A percentile compares a stretch with the other conserved stretches of the same genome.
phyloP scores from a whole-genome alignment of 2,113 vertebrate genomes.

The Pseudopipra pipra region DNA sequence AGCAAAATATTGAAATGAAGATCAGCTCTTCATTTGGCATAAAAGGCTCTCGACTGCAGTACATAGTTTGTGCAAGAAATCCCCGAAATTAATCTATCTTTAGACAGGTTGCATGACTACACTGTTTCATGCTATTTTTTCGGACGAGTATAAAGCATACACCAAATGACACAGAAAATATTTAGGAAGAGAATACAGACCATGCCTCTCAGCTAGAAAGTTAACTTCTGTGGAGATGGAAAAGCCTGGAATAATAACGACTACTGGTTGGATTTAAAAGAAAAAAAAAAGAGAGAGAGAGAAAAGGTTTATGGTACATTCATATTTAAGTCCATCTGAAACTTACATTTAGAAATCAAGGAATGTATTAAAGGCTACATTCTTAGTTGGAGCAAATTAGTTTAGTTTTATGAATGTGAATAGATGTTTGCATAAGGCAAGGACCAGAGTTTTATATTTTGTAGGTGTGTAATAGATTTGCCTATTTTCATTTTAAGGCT shows the following conservation, averaged over 20 bases:
- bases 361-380: neutral
- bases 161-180: neutral
- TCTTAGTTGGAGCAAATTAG: neutral
- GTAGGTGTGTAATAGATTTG: neutral
- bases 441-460: neutral
- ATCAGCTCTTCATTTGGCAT: neutral
- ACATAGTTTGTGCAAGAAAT: neutral
- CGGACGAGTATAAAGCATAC: neutral
- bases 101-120: neutral
- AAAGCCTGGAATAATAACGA: neutral
- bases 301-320: neutral
- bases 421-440: neutral
- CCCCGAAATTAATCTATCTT: neutral
- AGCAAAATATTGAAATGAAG: neutral
- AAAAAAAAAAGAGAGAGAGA: rapidly evolving
- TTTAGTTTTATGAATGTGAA: neutral
- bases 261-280: neutral
- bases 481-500: neutral
- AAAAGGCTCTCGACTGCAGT: neutral
- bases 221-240: neutral
- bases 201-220: neutral
- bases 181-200: neutral
- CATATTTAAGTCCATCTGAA: neutral
- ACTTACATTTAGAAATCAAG: neutral
- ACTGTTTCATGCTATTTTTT: neutral